Percentiles rank a stretch among this genome's conserved stretches.
These are phyloP conservation scores for Hydrozoanthus gracilis DNA, from an alignment of 92 coral and sea anemone genomes.

Conservation along the genomic window DNA sequence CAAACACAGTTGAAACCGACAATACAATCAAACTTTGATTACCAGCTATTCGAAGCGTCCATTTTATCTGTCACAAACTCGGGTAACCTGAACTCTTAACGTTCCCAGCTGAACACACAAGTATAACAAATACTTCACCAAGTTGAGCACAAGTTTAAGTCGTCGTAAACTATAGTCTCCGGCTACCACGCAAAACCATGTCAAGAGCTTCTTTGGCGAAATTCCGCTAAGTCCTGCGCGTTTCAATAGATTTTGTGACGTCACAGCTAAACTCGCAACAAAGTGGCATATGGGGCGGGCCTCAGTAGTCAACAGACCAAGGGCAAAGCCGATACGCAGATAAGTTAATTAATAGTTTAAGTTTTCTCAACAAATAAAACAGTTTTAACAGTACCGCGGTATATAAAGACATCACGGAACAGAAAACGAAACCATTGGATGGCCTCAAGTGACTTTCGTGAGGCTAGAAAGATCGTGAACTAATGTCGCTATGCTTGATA, in stretches of 20 bases:
- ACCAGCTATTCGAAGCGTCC: constrained; percentile 37
- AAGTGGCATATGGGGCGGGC: constrained; percentile 47
- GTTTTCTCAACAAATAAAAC: constrained; percentile 6
- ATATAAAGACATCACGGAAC: neutral
- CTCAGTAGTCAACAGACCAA: neutral
- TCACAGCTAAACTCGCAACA: constrained; percentile 39
- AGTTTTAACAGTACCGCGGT: neutral
- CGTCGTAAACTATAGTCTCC: neutral
- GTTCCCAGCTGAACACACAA: neutral
- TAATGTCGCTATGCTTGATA: neutral
- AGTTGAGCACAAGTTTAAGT: neutral
- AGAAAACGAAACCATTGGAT: constrained; percentile 19
- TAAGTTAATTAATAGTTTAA: neutral
- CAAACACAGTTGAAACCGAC: constrained; percentile 32
- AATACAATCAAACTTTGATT: constrained; percentile 38
- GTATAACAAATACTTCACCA: neutral
- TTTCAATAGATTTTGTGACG: constrained; percentile 39
- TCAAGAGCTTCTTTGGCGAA: constrained; percentile 2
- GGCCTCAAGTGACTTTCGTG: neutral
- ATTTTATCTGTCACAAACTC: constrained; percentile 32
- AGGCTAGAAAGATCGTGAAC: neutral
- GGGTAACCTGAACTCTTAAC: neutral
- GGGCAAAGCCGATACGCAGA: constrained; percentile 1
- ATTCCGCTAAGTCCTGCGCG: constrained; percentile 9
- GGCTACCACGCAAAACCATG: neutral